Evolutionary conservation across 1,140 invertebrate genomes (phyloP).

Genomic region (Macrobrachium rosenbergii): DNA sequence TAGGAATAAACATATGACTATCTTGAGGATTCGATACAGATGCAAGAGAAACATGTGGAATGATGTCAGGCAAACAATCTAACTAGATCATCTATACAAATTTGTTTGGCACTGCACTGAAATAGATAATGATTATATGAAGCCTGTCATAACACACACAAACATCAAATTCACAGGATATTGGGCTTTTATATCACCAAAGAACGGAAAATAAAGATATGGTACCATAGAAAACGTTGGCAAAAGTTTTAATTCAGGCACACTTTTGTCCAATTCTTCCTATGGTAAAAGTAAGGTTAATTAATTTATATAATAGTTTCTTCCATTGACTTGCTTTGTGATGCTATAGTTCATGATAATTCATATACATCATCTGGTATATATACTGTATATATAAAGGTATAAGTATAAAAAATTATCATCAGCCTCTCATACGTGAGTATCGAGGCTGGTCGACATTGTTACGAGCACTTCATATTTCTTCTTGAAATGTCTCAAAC

Average conservation of each 20-base stretch:
- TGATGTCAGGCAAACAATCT: slow-evolving; percentile 60
- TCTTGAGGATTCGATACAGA: background rate
- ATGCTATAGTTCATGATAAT: slow-evolving; percentile 2
- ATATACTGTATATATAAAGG: background rate
- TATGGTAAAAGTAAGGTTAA: background rate
- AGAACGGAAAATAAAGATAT: background rate
- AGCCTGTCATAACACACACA: slow-evolving; percentile 43
- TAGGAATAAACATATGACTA: background rate
- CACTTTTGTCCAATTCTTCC: slow-evolving; percentile 5
- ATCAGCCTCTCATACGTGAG: slow-evolving; percentile 30
- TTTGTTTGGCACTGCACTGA: slow-evolving; percentile 53
- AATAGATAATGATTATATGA: slow-evolving; percentile 26
- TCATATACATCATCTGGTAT: slow-evolving; percentile 15
- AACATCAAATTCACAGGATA: slow-evolving; percentile 15
- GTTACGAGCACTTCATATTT: slow-evolving; percentile 1
- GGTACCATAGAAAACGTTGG: too few relatives aligned
- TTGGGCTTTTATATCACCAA: slow-evolving; percentile 34
- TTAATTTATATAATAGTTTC: slow-evolving; percentile 19
- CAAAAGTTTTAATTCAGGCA: background rate
- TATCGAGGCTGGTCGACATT: slow-evolving; percentile 40
- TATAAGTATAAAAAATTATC: slow-evolving; percentile 5
- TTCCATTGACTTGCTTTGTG: slow-evolving; percentile 44
- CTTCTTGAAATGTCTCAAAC: slow-evolving; percentile 1
- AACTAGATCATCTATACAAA: slow-evolving; percentile 41
- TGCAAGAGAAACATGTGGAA: slow-evolving; percentile 45